These are phyloP conservation scores for Empidonax traillii DNA, from an alignment of 2,113 vertebrate genomes.

Conservation along the genomic window DNA sequence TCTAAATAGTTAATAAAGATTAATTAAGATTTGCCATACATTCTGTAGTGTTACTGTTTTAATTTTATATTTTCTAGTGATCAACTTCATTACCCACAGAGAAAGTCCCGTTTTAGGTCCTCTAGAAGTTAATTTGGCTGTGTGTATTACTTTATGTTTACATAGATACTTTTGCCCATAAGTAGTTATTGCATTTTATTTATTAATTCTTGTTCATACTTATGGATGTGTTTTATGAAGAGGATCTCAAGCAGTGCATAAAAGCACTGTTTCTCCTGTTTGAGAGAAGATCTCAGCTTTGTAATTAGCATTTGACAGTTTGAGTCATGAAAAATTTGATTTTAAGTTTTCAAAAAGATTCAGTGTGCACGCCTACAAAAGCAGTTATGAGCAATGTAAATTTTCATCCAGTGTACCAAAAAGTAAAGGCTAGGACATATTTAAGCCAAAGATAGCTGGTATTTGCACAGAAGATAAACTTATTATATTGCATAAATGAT, in stretches of 20 bases:
- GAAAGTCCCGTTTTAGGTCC: background rate
- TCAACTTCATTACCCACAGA: background rate
- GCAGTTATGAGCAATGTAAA: background rate
- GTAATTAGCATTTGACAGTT: background rate
- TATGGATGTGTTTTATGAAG: background rate
- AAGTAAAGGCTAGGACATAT: background rate
- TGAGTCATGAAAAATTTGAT: background rate
- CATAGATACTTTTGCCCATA: rapidly evolving
- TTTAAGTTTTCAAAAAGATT: background rate
- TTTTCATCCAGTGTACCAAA: background rate
- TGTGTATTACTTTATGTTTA: background rate
- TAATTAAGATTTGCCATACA: background rate
- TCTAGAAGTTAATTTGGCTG: background rate
- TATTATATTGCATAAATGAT: background rate
- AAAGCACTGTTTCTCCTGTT: background rate
- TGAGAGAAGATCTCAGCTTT: background rate
- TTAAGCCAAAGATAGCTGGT: background rate
- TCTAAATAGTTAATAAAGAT: background rate
- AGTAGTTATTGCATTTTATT: background rate
- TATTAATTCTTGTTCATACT: background rate
- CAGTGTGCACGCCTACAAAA: background rate
- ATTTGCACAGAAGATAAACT: background rate
- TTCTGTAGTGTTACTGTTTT: background rate
- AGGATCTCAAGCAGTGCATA: background rate
- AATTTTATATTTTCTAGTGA: background rate